phyloP scores from a whole-genome alignment of 2,113 vertebrate species.

The Carassius auratus region DNA sequence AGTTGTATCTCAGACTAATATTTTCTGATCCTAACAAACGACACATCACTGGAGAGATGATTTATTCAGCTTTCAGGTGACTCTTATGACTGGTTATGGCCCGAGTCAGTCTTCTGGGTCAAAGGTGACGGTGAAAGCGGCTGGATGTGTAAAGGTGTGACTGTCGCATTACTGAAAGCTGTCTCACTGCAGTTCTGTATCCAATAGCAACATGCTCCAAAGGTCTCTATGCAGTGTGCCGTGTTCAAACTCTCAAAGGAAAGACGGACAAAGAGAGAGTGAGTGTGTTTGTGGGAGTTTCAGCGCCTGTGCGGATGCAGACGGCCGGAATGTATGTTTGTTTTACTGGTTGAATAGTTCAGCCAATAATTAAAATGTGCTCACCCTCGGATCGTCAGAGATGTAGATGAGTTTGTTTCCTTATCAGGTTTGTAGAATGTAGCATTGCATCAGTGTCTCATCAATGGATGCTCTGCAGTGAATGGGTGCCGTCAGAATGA shows the following conservation, averaged over 20 bases:
- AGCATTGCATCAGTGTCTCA: not conserved
- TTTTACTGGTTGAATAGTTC: not conserved
- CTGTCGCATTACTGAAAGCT: slow-evolving; percentile 1
- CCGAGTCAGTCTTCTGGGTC: not conserved
- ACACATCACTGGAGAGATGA: too few relatives aligned
- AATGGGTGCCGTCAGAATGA: not conserved
- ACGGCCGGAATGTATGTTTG: not conserved
- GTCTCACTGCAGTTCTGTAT: slow-evolving; percentile 21
- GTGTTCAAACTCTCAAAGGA: not conserved
- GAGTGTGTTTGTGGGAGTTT: not conserved
- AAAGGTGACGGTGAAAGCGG: not conserved
- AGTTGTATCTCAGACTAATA: too few relatives aligned
- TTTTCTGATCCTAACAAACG: too few relatives aligned
- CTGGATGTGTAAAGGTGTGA: not conserved
- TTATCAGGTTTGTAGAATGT: too few relatives aligned
- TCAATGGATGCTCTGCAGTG: not conserved
- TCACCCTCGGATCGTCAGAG: not conserved
- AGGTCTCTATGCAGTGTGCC: slow-evolving; percentile 23
- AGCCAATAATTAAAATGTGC: not conserved
- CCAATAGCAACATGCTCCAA: slow-evolving; percentile 30
- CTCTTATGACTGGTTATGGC: not conserved
- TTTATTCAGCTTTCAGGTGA: too few relatives aligned
- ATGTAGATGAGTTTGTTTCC: too few relatives aligned
- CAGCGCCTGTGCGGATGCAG: not conserved
- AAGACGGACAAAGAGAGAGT: not conserved